These are phyloP conservation scores for Pentalonia nigronervosa DNA, from an alignment of 1,140 invertebrate species.

Conservation along the genomic window DNA sequence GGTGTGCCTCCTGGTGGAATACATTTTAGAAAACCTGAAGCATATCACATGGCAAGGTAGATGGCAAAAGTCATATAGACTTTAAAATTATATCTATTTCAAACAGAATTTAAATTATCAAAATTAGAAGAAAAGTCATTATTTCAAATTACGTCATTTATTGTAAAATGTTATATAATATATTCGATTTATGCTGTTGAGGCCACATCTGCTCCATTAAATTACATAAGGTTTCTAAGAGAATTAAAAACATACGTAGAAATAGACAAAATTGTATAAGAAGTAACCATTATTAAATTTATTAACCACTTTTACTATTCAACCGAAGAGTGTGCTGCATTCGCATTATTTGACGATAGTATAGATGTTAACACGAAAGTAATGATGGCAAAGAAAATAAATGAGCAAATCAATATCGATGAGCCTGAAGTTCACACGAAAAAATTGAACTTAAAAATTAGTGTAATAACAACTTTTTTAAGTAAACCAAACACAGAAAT, in stretches of 20 bases:
- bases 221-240: slow-evolving; percentile 60
- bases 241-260: slow-evolving; percentile 58
- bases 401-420: neutral
- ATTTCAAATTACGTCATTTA: slow-evolving; percentile 62
- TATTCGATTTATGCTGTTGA: slow-evolving; percentile 27
- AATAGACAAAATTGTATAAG: slow-evolving; percentile 58
- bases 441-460: neutral
- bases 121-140: slow-evolving; percentile 61
- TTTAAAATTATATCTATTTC: slow-evolving; percentile 64
- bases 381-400: slow-evolving; percentile 10
- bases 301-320: slow-evolving; percentile 61
- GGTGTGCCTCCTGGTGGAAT: slow-evolving; percentile 62
- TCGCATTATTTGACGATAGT: slow-evolving; percentile 59
- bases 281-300: slow-evolving; percentile 59
- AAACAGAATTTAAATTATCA: slow-evolving; percentile 62
- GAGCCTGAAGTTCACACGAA: neutral
- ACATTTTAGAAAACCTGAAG: slow-evolving; percentile 62
- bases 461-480: neutral
- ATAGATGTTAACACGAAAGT: neutral
- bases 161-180: slow-evolving; percentile 50
- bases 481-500: neutral
- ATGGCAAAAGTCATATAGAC: slow-evolving; percentile 64
- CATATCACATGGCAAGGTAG: slow-evolving; percentile 63
- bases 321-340: slow-evolving; percentile 58
- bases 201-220: slow-evolving; percentile 59